These are phyloP conservation scores for Tetrapedia diversipes DNA, from an alignment of 2,888 invertebrate species.

Conservation along the genomic window DNA sequence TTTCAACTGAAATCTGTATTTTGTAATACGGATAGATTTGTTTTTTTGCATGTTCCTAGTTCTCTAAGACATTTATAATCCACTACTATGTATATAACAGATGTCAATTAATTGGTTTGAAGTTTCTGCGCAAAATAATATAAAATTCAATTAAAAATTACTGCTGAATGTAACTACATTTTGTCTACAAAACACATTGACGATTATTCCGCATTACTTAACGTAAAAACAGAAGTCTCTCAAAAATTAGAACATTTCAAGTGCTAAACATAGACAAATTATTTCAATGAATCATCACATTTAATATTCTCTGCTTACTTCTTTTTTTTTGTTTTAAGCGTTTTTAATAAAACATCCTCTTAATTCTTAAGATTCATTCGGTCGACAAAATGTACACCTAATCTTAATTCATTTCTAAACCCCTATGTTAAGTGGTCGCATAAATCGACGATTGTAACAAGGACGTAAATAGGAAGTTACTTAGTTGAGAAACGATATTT, in stretches of 20 bases:
- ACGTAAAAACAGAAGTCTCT: conserved; percentile 58
- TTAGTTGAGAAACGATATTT: conserved; percentile 1
- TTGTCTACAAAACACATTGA: conserved; percentile 33
- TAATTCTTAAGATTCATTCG: conserved; percentile 25
- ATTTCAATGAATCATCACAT: conserved; percentile 28
- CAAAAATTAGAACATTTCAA: conserved; percentile 28
- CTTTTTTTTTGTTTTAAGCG: conserved; percentile 6
- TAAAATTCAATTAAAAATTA: conserved; percentile 32
- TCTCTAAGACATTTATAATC: conserved; percentile 35
- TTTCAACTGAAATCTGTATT: conserved; percentile 3
- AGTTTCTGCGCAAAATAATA: conserved; percentile 14
- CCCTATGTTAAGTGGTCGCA: conserved; percentile 60
- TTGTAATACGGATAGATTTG: neutral
- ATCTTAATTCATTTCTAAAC: conserved; percentile 56
- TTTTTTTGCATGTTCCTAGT: conserved; percentile 44
- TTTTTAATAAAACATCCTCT: conserved; percentile 36
- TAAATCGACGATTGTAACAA: conserved; percentile 40
- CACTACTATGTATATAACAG: conserved; percentile 11
- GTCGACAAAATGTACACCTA: conserved; percentile 29
- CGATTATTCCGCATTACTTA: conserved; percentile 51
- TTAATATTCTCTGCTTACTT: conserved; percentile 26
- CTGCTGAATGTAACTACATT: conserved; percentile 30
- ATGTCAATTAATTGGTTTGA: conserved; percentile 3
- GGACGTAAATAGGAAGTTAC: conserved; percentile 25
- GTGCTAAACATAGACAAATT: conserved; percentile 28